Evolutionary conservation across 2,797 vertebrate species (phyloP), one percentile per base, ranked within the genome.

Genomic region (Phyllotis vaccarum): DNA sequence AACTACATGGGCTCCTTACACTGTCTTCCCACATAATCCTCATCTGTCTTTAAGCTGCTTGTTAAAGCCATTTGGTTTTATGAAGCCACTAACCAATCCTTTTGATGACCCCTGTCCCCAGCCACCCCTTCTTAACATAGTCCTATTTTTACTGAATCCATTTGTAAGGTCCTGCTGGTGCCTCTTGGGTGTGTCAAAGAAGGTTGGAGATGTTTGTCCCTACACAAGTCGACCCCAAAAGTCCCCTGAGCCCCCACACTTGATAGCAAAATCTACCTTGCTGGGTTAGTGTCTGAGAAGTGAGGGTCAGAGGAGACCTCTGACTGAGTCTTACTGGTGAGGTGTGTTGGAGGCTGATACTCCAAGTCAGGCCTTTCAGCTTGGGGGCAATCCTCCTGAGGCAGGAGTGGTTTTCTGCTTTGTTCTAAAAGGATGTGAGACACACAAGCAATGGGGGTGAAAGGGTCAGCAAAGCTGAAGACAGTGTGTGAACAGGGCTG

Each of bases 401-500:
- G 52, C 5, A 43, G 24, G 34, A 37, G 22, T 2, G 10, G 58
- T 10, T n/a, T 24, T 37, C 14, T 49, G 17, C 66, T 40, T 40
- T 94, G 58, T 37, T 43, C 22, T 31, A 34, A 54, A 0, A 0
- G 46, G 22, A 46, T 2, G 7, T 22, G 0, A 11, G 49, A 27
- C 62, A 40, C 5, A 3, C 0, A 24, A 40, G 60, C 78, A 5
- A 58, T 4, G 6, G 43, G 52, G 34, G 21, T 37, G 3, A 2
- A 29, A 68, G 37, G 56, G 40, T 31, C 1, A 12, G 76, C 27
- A 34, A 16, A 40, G 7, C 2, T 22, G 62, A 52, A 24, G 46
- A 62, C 56, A 21, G 37, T 2, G 21, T n/a, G 31, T 13, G 37
- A n/a, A 34, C 1, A 0, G 9, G 17, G 0, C 1, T 0, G 11